Percentiles rank a stretch among this genome's conserved stretches.
Conservation (phyloP, 2,113 vertebrate species). For the Odocoileus hemionus region DNA sequence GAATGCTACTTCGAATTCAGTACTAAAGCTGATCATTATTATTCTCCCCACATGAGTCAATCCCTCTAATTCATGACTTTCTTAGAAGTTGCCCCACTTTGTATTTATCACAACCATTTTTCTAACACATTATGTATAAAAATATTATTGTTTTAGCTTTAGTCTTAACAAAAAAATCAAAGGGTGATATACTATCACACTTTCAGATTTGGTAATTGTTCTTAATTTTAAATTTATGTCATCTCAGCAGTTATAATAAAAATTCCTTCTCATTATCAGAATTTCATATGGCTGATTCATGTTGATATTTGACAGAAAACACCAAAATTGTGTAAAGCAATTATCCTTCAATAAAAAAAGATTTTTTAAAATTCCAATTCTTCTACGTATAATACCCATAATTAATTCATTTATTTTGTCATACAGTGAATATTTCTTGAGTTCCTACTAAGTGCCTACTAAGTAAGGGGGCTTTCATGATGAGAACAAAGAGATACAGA, state of each 20-base stretch:
- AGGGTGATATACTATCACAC: not conserved
- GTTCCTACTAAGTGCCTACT: not conserved
- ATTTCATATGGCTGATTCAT: not conserved
- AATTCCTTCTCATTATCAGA: not conserved
- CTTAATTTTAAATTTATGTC: conserved; percentile 24
- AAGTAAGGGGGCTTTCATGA: not conserved
- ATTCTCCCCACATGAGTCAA: not conserved
- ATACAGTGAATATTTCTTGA: not conserved
- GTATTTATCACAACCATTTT: not conserved
- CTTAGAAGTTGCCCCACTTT: not conserved
- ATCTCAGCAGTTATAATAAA: not conserved
- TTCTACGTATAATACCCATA: not conserved
- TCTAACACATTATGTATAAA: not conserved
- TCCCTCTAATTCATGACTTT: not conserved
- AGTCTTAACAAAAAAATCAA: conserved; percentile 5
- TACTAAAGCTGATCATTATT: not conserved
- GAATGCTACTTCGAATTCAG: not conserved
- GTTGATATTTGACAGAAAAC: not conserved
- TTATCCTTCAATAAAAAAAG: not conserved
- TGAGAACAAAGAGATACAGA: not conserved
- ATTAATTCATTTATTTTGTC: not conserved
- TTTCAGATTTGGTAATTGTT: not conserved
- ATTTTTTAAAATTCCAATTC: not conserved
- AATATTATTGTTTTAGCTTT: not conserved
- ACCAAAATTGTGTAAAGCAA: not conserved